Evolutionary conservation across 2,797 vertebrate genomes (phyloP).

Genomic region (Australoheros facetus): DNA sequence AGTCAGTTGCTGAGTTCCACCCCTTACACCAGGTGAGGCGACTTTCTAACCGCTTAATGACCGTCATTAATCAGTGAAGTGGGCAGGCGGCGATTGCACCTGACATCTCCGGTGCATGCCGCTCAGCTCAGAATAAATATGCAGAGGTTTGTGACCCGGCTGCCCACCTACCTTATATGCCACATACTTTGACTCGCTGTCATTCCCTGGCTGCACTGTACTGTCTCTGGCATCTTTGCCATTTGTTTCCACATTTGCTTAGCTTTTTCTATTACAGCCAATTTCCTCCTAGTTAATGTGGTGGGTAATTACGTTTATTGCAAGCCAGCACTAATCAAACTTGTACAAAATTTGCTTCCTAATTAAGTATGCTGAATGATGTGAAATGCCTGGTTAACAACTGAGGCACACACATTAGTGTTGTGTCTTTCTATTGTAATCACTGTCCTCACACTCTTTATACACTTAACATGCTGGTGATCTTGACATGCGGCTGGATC

Average conservation of each 20-base stretch:
- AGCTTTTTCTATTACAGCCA: slow-evolving; percentile 28
- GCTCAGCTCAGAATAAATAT: slow-evolving; percentile 17
- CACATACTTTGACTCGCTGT: neutral
- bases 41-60: slow-evolving; percentile 76
- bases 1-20: slow-evolving; percentile 64
- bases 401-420: neutral
- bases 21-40: slow-evolving; percentile 74
- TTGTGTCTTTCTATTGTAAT: neutral
- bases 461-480: slow-evolving; percentile 41
- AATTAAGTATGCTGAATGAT: slow-evolving; percentile 43
- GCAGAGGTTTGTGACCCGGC: slow-evolving; percentile 15
- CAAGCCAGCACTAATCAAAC: slow-evolving; percentile 61
- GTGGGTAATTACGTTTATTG: slow-evolving; percentile 52
- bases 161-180: neutral
- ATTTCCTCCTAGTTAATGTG: slow-evolving; percentile 51
- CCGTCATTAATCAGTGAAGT: slow-evolving; percentile 70
- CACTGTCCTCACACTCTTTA: slow-evolving; percentile 9
- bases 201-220: neutral
- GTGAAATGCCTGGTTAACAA: slow-evolving; percentile 17
- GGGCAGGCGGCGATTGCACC: slow-evolving; percentile 2
- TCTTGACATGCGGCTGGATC: slow-evolving; percentile 49
- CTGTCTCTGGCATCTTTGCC: neutral
- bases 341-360: slow-evolving; percentile 43
- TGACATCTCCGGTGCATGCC: neutral
- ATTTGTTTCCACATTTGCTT: slow-evolving; percentile 42